Base-by-base conservation (phyloP, 2,888 invertebrate genomes). In the Apotomis capreana region DNA sequence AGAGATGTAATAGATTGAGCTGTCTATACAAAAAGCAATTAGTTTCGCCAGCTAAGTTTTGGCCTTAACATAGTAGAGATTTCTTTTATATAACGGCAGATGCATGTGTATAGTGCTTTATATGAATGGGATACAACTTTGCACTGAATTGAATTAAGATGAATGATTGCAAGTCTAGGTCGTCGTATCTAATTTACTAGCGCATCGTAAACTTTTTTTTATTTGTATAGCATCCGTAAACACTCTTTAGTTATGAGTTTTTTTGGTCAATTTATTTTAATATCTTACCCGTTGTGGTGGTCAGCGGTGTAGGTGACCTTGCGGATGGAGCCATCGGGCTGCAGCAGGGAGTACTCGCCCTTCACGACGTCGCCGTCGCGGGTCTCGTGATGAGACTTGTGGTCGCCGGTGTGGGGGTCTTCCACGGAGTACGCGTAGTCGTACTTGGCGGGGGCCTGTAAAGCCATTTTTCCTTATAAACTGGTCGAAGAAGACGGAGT, bases 361-460 rank as follows among this genome's bases (percentile, higher is more conserved):
- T 91, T 93, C 68, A 92, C 92, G 13, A 91, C 87, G 54, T 90
- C 92, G n/a, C 92, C 92, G n/a, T 93, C 89, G 57, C 92, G 87
- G 76, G 80, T 82, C 81, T 93, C 92, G 76, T 87, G 91, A 76
- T 92, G 92, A 6, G 91, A 91, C 82, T 93, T 93, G 83, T 94
- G 92, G 83, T 95, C 95, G 2, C 94, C 94, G 72, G 94, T 95
- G 80, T 94, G 92, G 36, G 93, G 92, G 79, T 94, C 94, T 70
- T 92, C 89, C 52, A 95, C 94, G 74, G 94, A 94, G 84, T 94
- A 94, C 58, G 94, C 94, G 85, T 93, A 94, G 78, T 94, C 94
- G 83, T 94, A 94, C 78, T 94, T 94, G 2, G 94, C 94, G 62
- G 94, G 94, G 72, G 92, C 90, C 93, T 93, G 75, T 0, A 74